A percentile compares a stretch with the other conserved stretches of the same genome.
Conservation (phyloP, 1,140 invertebrate species). For the Chlorops oryzae region DNA sequence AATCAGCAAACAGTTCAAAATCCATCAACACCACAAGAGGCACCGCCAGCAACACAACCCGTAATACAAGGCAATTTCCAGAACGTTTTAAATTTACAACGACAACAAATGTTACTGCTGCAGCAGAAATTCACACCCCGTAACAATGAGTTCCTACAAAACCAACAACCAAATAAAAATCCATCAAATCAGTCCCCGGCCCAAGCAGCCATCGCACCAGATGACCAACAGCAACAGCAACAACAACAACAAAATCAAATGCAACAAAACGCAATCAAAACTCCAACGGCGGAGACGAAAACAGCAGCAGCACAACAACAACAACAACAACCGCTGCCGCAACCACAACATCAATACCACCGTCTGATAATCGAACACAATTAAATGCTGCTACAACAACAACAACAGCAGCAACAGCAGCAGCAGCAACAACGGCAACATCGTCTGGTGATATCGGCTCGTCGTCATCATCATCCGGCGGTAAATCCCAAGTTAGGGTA, state of each 20-base stretch:
- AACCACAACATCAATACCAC: constrained; percentile 32
- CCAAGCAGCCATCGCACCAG: constrained; percentile 53
- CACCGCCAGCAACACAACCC: constrained; percentile 21
- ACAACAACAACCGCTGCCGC: constrained; percentile 48
- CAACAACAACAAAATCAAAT: constrained; percentile 13
- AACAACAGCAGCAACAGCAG: constrained; percentile 48
- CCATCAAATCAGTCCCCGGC: constrained; percentile 52
- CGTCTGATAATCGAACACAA: constrained; percentile 8
- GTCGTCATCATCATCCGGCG: constrained; percentile 24
- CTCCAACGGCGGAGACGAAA: not conserved
- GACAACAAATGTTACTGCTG: constrained; percentile 19
- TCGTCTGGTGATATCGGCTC: constrained; percentile 17
- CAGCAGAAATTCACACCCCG: constrained; percentile 15
- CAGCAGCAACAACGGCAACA: constrained; percentile 36
- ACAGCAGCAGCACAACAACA: too few relatives aligned
- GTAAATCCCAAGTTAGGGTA: constrained; percentile 47
- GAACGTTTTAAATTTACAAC: constrained; percentile 27
- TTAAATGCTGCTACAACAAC: constrained; percentile 13
- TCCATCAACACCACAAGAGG: constrained; percentile 10
- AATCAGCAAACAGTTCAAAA: constrained; percentile 12
- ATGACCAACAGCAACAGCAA: constrained; percentile 10
- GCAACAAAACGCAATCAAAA: constrained; percentile 8
- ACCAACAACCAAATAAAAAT: constrained; percentile 7
- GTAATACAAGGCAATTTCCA: constrained; percentile 26
- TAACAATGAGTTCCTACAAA: constrained; percentile 25